Base-by-base conservation (phyloP, 2,888 invertebrate genomes). In the Flexamia atlantica region DNA sequence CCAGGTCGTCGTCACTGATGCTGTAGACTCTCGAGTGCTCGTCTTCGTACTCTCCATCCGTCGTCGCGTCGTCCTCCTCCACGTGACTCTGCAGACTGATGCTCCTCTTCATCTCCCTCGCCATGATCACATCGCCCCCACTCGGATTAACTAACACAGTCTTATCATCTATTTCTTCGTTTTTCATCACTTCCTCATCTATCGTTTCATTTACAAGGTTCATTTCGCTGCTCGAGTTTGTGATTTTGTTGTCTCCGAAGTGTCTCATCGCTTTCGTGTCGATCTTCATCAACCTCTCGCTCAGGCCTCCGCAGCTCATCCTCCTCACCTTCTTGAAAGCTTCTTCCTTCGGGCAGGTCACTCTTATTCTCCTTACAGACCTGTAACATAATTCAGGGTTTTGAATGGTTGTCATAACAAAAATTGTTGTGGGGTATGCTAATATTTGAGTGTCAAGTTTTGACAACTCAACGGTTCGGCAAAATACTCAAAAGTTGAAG, bases 281-380 rank as follows among this genome's bases (percentile, higher is more conserved):
- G 17, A 82, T 42, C 64, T 68, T 82, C 68, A 68, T 82, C 50
- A 72, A 14, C 25, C 76, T 23, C 17, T 68, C 40, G 10, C 82
- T 72, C 4, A 82, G 28, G 1, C 82, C 82, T 1, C 70, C 82
- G 28, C 72, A 82, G 68, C 82, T 82, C n/a, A 82, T n/a, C 32
- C 82, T 25, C 20, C 82, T 70, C 12, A 72, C 70, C 72, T 72
- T 82, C 20, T 82, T 82, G 14, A 72, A 50, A 12, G 40, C 30
- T 0, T 82, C 82, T 50, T 50, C 70, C 7, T 50, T 32, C 1
- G 64, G 20, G 79, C 40, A 70, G 50, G 50, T 64, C 23, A 50
- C 70, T 50, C 76, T 42, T 36, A 76, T 89, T 89, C 40, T 89
- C 89, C 81, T 87, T 85, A 42, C 90, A 86, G 70, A 84, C 60